A percentile compares a stretch with the other conserved stretches of the same genome.
Evolutionary conservation across 2,888 invertebrate genomes (phyloP).

Genomic region (Cerceris ruficornis): DNA sequence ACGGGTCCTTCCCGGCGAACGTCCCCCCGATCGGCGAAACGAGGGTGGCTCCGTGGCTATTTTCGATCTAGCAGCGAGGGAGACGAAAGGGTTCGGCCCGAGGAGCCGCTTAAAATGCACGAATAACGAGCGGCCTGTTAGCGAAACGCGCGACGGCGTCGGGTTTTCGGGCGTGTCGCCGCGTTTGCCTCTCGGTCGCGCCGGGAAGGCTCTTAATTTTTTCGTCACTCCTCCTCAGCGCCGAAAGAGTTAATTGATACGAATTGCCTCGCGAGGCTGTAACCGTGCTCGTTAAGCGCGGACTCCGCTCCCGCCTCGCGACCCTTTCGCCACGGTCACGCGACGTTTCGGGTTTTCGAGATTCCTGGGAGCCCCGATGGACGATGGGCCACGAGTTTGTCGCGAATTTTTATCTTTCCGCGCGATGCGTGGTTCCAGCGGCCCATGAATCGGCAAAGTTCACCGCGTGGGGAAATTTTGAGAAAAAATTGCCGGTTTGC

Average conservation of each 20-base stretch:
- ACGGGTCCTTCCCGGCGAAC: background rate
- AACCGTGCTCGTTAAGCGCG: constrained; percentile 47
- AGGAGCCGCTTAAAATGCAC: constrained; percentile 73
- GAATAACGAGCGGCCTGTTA: constrained; percentile 72
- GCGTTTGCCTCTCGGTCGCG: background rate
- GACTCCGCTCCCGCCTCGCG: constrained; percentile 59
- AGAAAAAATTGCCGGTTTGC: no score
- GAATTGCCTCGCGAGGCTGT: constrained; percentile 68
- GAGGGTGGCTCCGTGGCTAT: constrained; percentile 62
- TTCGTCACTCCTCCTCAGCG: constrained; percentile 62
- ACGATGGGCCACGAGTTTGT: background rate
- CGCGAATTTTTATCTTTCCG: background rate
- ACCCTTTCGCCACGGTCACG: constrained; percentile 60
- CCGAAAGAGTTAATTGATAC: constrained; percentile 76
- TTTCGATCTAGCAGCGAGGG: constrained; percentile 58
- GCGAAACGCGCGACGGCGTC: constrained; percentile 50
- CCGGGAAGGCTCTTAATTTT: constrained; percentile 63
- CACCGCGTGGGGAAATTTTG: no score
- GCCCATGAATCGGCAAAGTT: no score
- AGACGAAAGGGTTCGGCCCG: constrained; percentile 67
- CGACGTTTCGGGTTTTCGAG: constrained; percentile 38
- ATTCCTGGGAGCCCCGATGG: no score
- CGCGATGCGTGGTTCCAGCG: background rate
- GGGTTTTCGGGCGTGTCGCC: constrained; percentile 47
- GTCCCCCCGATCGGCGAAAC: constrained; percentile 45